Evolutionary conservation across 2,888 invertebrate species (phyloP).

Genomic region (Drosophila borborema): DNA sequence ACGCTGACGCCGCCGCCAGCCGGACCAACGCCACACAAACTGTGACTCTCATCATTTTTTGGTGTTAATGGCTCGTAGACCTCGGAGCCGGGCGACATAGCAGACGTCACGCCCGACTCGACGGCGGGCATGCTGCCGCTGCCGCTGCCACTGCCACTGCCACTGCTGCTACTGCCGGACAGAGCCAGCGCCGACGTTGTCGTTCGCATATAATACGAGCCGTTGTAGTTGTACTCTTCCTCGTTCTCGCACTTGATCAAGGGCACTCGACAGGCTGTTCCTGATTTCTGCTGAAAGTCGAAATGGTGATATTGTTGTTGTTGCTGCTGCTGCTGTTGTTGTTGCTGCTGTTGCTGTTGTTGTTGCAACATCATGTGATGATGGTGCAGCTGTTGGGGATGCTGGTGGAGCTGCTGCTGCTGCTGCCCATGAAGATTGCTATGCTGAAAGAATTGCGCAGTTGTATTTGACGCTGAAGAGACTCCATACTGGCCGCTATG

Average conservation of each 20-base stretch:
- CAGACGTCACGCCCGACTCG: slow-evolving; percentile 55
- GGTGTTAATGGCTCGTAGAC: slow-evolving; percentile 79
- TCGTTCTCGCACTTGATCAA: slow-evolving; percentile 67
- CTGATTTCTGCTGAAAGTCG: slow-evolving; percentile 61
- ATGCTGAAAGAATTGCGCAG: slow-evolving; percentile 63
- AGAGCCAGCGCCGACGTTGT: slow-evolving; percentile 42
- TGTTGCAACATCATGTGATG: slow-evolving; percentile 46
- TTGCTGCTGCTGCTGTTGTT: slow-evolving; percentile 47
- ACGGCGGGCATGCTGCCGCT: slow-evolving; percentile 38
- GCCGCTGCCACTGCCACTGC: slow-evolving; percentile 28
- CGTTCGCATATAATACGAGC: slow-evolving; percentile 65
- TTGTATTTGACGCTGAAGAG: slow-evolving; percentile 27
- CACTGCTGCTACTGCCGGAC: slow-evolving; percentile 47
- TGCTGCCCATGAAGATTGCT: slow-evolving; percentile 43
- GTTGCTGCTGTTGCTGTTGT: slow-evolving; percentile 43
- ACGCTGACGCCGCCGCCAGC: slow-evolving; percentile 40
- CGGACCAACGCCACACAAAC: slow-evolving; percentile 63
- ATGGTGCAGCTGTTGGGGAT: slow-evolving; percentile 54
- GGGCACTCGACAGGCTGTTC: slow-evolving; percentile 53
- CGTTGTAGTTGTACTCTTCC: slow-evolving; percentile 70
- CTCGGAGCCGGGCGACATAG: slow-evolving; percentile 71
- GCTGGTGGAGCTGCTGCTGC: slow-evolving; percentile 46
- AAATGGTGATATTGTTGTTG: slow-evolving; percentile 66
- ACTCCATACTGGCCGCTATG: slow-evolving; percentile 42
- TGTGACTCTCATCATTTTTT: slow-evolving; percentile 75